A percentile compares a stretch with the other conserved stretches of the same genome.
Evolutionary conservation across 2,113 vertebrate genomes (phyloP).

Genomic region (Corythoichthys haematopterus): DNA sequence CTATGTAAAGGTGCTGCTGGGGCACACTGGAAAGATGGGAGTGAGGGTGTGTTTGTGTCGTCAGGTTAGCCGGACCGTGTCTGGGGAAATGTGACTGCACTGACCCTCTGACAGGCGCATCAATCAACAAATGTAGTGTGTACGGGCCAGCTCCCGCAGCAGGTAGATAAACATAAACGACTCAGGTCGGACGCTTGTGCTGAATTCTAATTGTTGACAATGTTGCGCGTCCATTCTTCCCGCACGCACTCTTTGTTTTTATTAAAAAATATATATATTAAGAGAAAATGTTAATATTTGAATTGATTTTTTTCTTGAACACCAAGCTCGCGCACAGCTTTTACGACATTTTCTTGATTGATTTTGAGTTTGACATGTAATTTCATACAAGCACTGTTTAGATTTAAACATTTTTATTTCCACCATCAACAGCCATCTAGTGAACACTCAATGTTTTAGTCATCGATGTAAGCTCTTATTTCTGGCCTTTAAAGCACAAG

Average conservation of each 20-base stretch:
- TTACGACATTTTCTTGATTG: too few relatives aligned
- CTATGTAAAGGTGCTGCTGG: not conserved
- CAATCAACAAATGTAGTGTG: conserved; percentile 46
- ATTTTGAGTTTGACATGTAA: too few relatives aligned
- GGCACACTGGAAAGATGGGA: conserved; percentile 8
- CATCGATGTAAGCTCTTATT: not conserved
- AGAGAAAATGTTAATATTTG: too few relatives aligned
- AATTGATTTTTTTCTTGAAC: too few relatives aligned
- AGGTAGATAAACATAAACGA: conserved; percentile 7
- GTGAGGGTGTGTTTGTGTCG: not conserved
- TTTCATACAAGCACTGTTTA: too few relatives aligned
- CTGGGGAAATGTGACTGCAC: conserved; percentile 55
- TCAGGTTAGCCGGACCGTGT: conserved; percentile 34
- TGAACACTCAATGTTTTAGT: too few relatives aligned
- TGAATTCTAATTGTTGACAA: not conserved
- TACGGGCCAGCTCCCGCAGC: not conserved
- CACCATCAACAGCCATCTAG: too few relatives aligned
- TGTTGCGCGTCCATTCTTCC: not conserved
- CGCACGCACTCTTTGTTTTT: too few relatives aligned
- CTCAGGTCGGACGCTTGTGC: not conserved
- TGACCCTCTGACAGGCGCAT: conserved; percentile 52
- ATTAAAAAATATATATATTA: too few relatives aligned
- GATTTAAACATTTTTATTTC: too few relatives aligned
- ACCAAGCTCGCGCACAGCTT: too few relatives aligned
- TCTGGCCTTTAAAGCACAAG: not conserved